Conservation (phyloP, 2,113 vertebrate species). For the Dasyornis broadbenti region DNA sequence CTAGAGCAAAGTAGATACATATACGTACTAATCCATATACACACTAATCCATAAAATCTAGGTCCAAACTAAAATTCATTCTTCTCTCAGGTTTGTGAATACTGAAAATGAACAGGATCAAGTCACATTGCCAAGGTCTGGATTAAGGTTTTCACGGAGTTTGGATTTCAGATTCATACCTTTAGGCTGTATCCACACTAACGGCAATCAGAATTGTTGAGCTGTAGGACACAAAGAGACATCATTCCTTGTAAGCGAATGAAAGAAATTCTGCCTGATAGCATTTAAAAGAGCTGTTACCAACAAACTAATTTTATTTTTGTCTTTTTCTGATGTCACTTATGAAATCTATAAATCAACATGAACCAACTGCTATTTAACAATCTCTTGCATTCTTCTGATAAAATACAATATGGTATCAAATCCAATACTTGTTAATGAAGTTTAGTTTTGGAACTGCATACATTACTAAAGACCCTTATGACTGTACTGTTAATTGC, state of each 20-base stretch:
- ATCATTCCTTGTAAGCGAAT: neutral
- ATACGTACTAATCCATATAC: neutral
- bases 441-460: neutral
- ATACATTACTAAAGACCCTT: neutral
- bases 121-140: neutral
- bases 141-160: neutral
- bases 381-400: neutral
- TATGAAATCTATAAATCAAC: neutral
- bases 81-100: neutral
- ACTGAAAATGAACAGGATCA: neutral
- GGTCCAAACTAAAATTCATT: neutral
- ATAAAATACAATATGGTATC: neutral
- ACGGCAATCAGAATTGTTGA: neutral
- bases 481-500: constrained; percentile 5
- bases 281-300: neutral
- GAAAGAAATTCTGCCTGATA: neutral
- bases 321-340: neutral
- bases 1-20: neutral
- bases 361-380: neutral
- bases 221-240: neutral
- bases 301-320: neutral
- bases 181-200: neutral
- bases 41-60: neutral
- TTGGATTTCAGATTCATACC: neutral
- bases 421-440: neutral